phyloP scores from a whole-genome alignment of 1,140 invertebrate species.

The Drosophila repleta region DNA sequence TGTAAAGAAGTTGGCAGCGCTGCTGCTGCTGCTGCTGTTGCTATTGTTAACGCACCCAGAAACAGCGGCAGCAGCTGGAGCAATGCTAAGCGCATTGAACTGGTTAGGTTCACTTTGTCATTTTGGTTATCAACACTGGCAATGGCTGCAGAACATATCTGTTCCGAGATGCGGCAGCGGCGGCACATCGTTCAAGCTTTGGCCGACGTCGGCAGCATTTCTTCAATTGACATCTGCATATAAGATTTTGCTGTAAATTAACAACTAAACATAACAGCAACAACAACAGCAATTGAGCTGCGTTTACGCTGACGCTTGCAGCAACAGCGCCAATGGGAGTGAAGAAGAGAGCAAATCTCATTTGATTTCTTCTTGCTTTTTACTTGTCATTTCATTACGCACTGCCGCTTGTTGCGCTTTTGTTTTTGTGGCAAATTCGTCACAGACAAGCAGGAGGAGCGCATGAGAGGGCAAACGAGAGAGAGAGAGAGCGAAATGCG shows the following conservation, averaged over 20 bases:
- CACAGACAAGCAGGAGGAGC: constrained; percentile 6
- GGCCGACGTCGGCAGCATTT: constrained; percentile 24
- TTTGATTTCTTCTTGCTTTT: constrained; percentile 22
- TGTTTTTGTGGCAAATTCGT: constrained; percentile 1
- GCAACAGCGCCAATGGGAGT: constrained; percentile 4
- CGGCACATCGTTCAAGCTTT: constrained; percentile 37
- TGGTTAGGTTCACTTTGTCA: constrained; percentile 65
- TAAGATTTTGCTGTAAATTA: constrained; percentile 28
- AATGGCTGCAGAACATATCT: constrained; percentile 37
- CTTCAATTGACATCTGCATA: constrained; percentile 27
- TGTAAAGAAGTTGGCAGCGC: constrained; percentile 39
- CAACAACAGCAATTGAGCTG: constrained; percentile 18
- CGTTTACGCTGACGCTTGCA: background rate
- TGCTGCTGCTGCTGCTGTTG: constrained; percentile 7
- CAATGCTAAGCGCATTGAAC: constrained; percentile 72
- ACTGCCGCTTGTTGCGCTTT: constrained; percentile 41
- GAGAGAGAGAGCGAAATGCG: constrained; percentile 2
- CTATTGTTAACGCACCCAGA: constrained; percentile 14
- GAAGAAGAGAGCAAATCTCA: constrained; percentile 10
- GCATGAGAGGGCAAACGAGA: background rate
- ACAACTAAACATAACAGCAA: constrained; percentile 17
- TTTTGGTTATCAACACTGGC: constrained; percentile 66
- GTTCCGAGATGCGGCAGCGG: constrained; percentile 13
- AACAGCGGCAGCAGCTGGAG: constrained; percentile 30
- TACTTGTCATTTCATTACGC: constrained; percentile 32